Base-by-base conservation (phyloP, 2,113 vertebrate genomes). In the Oophaga pumilio region DNA sequence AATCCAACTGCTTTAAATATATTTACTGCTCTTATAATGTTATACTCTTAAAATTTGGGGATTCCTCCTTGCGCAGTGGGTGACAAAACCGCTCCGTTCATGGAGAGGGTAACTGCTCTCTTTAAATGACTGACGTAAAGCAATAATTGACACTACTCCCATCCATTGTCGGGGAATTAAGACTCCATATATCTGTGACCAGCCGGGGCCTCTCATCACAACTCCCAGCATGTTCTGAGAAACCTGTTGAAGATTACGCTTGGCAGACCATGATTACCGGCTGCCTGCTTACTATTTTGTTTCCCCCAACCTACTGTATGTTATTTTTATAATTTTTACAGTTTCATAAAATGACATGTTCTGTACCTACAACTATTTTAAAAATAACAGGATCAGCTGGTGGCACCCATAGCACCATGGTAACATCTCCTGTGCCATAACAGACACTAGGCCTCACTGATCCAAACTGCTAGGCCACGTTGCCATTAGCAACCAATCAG, bases 401-500 rank as follows among this genome's bases (percentile, higher is more conserved):
- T 7, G 50, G 64, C 50, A 56, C n/a, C 79, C 64, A 18, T 24
- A 49, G 85, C 28, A 60, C 77, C 64, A 87, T 57, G 68, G 66
- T 66, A 17, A 64, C 0, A 14, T 52, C 17, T 28, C 8, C 53
- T 56, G 64, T 69, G 20, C 59, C 69, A 59, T 49, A 8, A 28
- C 73, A 28, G 68, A 14, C 82, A 6, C 12, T 84, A 57, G 14
- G 7, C 66, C 52, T 84, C 12, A 56, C 12, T 20, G 60, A 69
- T 69, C 28, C 28, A 73, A 8, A 73, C 69, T 43, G 69, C 9
- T 6, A 10, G 43, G 17, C 7, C 1, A 49, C 9, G 33, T 20
- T 74, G 33, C 33, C 33, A 28, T 10, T 74, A 49, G 28, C 33
- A 49, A 74, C 71, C 71, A 74, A 49, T 74, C 71, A 74, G 11